Conservation (phyloP, 2,797 vertebrate genomes). For the Bufotes viridis region DNA sequence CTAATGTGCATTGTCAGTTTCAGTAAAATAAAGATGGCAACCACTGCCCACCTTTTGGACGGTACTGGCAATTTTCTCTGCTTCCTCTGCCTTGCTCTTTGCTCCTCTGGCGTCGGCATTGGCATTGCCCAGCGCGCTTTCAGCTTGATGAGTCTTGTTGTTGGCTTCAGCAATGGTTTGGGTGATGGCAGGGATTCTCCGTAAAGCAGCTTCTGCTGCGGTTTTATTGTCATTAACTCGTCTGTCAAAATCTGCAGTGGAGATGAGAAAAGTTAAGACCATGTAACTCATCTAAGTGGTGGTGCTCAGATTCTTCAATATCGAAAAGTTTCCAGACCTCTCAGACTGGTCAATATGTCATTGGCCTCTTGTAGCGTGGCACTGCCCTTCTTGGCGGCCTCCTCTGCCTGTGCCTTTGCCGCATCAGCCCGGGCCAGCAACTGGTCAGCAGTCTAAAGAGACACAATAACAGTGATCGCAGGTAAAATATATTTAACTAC, state of each 20-base stretch:
- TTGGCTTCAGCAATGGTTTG: slow-evolving; percentile 87
- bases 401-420: slow-evolving; percentile 92
- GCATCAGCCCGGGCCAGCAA: slow-evolving; percentile 93
- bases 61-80: slow-evolving; percentile 84
- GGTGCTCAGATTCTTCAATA: neutral
- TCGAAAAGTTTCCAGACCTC: slow-evolving; percentile 77
- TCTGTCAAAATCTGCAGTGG: slow-evolving; percentile 86
- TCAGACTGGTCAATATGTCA: slow-evolving; percentile 88
- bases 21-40: neutral
- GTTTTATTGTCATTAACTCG: slow-evolving; percentile 98
- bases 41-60: slow-evolving; percentile 85
- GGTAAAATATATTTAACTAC: neutral
- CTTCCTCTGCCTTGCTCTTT: slow-evolving; percentile 87
- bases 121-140: slow-evolving; percentile 85
- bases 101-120: slow-evolving; percentile 86
- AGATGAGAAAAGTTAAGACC: neutral
- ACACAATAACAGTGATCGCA: slow-evolving; percentile 33
- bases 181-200: slow-evolving; percentile 87
- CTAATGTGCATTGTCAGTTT: neutral
- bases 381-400: slow-evolving; percentile 89
- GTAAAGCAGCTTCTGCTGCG: slow-evolving; percentile 90
- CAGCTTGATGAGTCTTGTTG: slow-evolving; percentile 87
- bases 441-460: slow-evolving; percentile 91
- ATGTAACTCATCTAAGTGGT: neutral
- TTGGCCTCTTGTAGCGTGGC: slow-evolving; percentile 89